A percentile compares a stretch with the other conserved stretches of the same genome.
Conservation (phyloP, 1,140 invertebrate species). For the Hyles euphorbiae region DNA sequence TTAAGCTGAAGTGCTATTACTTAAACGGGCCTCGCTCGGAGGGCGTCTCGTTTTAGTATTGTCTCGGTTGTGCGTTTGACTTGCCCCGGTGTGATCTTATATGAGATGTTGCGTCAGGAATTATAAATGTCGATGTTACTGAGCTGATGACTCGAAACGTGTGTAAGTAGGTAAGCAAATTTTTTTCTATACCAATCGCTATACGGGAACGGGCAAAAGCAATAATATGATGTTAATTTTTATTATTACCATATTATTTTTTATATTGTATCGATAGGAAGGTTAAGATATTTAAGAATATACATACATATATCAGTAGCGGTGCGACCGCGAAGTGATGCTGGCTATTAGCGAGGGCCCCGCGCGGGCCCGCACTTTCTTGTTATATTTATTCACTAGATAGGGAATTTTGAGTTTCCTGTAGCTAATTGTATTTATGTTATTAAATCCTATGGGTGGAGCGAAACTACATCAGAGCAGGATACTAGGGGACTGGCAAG, state of each 20-base stretch:
- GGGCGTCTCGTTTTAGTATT: conserved; percentile 63
- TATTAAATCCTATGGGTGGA: conserved; percentile 68
- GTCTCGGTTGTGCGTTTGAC: conserved; percentile 73
- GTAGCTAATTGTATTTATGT: conserved; percentile 75
- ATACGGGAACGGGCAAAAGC: conserved; percentile 75
- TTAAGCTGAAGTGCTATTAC: conserved; percentile 73
- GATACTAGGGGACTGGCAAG: conserved; percentile 67
- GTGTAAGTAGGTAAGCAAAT: conserved; percentile 66
- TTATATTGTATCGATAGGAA: conserved; percentile 72
- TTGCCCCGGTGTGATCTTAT: conserved; percentile 69
- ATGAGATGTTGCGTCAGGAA: conserved; percentile 50
- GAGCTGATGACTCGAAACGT: conserved; percentile 53
- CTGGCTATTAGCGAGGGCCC: conserved; percentile 60
- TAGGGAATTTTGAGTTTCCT: conserved; percentile 73
- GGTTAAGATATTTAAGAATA: conserved; percentile 70
- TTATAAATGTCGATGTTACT: conserved; percentile 49
- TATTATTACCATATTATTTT: conserved; percentile 76
- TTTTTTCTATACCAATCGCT: conserved; percentile 75
- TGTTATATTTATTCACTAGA: conserved; percentile 74
- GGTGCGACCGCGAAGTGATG: conserved; percentile 72
- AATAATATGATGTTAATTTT: conserved; percentile 75
- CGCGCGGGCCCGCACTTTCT: conserved; percentile 47
- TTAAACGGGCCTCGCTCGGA: conserved; percentile 66
- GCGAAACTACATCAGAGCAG: conserved; percentile 59
- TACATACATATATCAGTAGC: conserved; percentile 63